Base-by-base conservation (phyloP, 1,140 invertebrate species). In the Neomicropteryx cornuta region DNA sequence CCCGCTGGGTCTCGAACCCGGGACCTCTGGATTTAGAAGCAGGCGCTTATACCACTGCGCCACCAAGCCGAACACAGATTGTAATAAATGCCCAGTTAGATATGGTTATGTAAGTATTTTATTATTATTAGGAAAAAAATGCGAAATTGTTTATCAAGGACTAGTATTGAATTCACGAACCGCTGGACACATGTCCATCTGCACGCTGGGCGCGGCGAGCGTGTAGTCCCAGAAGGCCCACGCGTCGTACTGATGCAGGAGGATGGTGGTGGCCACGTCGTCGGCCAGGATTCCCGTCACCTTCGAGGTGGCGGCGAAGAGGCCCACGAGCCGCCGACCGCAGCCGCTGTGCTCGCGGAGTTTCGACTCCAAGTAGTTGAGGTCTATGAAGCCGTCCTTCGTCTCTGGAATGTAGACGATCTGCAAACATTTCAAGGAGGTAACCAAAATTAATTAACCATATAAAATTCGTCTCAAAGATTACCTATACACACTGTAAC, bases 151-250 rank as follows among this genome's bases (percentile, higher is more conserved):
- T 52, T 36, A 51, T 48, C 10, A n/a, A n/a, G n/a, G n/a, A n/a
- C n/a, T n/a, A n/a, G n/a, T n/a, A n/a, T n/a, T n/a, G n/a, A 63
- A 48, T 5, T 59, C 62, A 47, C 41, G 54, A 10, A 67, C 46
- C 5, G 56, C 62, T 0, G 89, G 87, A 56, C 94, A 94, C 86
- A 94, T 90, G 50, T 91, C 81, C 42, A 94, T 75, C 27, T 73
- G 68, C 1, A 82, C 68, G 49, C 83, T 86, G 0, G 88, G 86
- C 2, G 83, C 89, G 31, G 85, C 85, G 5, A 86, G 73, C 3
- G 87, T 87, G 60, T 89, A 94, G 61, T 94, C 90, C 87, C 88
- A 94, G 49, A 94, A 81, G 3, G 84, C 78, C 35, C 88, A 69
- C 2, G 87, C 88, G 2, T 78, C 80, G 53, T 88, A 84, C 47